A percentile compares a stretch with the other conserved stretches of the same genome.
These are phyloP conservation scores for Pyrgus malvae DNA, from an alignment of 2,888 invertebrate species.

Conservation along the genomic window DNA sequence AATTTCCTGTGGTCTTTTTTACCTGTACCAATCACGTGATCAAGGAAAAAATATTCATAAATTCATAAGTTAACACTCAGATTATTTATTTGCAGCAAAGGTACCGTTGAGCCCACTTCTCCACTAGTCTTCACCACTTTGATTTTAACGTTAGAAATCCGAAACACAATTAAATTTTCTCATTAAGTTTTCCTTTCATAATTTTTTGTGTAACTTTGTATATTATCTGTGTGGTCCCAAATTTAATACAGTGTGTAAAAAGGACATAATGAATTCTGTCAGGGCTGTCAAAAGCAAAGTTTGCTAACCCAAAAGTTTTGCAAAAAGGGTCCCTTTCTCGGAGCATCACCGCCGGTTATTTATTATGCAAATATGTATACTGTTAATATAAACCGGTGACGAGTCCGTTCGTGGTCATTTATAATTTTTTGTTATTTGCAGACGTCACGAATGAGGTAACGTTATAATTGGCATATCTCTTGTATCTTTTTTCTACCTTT, in stretches of 20 bases:
- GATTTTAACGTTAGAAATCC: no score
- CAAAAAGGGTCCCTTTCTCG: slow-evolving; percentile 12
- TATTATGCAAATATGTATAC: slow-evolving; percentile 21
- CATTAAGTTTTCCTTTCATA: not conserved
- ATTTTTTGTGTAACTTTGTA: slow-evolving; percentile 40
- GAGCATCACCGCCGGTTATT: slow-evolving; percentile 4
- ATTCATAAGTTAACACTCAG: no score
- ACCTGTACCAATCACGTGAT: no score
- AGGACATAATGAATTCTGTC: slow-evolving; percentile 38
- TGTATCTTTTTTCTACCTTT: no score
- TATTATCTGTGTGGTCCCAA: slow-evolving; percentile 30
- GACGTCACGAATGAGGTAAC: no score
- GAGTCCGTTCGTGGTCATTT: not conserved
- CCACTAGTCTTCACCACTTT: no score
- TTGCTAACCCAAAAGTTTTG: slow-evolving; percentile 23
- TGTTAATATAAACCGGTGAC: slow-evolving; percentile 4
- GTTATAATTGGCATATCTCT: no score
- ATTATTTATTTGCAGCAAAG: no score
- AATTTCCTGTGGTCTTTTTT: no score
- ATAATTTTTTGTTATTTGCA: not conserved
- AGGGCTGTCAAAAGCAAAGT: slow-evolving; percentile 44
- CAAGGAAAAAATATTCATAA: no score
- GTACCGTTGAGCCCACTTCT: no score
- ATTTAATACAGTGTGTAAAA: slow-evolving; percentile 14
- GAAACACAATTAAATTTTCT: not conserved